Conservation (phyloP, 2,797 vertebrate genomes). For the Rachycentron canadum region DNA sequence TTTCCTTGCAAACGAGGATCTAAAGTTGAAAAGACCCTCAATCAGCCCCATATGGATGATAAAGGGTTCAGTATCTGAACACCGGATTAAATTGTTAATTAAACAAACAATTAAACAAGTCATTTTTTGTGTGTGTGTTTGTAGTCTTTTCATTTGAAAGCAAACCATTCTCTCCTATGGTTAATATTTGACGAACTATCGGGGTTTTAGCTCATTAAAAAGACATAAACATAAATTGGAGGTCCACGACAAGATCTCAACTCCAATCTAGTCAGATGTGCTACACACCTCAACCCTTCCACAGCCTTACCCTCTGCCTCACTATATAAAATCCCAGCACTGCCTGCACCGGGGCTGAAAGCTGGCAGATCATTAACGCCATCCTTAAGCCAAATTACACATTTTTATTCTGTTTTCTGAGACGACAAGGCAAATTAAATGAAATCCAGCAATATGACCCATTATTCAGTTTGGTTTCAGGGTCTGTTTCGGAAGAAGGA, state of each 20-base stretch:
- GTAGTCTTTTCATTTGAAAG: background rate
- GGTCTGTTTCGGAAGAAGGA: background rate
- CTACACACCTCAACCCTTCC: background rate
- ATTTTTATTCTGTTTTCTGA: background rate
- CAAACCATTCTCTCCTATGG: no score
- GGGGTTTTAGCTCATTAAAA: background rate
- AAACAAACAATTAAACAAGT: no score
- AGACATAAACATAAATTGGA: background rate
- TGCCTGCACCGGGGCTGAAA: background rate
- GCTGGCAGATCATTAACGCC: background rate
- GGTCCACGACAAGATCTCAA: background rate
- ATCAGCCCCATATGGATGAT: background rate
- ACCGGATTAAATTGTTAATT: no score
- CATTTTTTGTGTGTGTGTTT: no score
- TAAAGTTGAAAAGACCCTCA: background rate
- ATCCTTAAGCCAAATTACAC: background rate
- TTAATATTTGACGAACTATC: background rate
- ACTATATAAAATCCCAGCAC: background rate
- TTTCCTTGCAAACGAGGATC: background rate
- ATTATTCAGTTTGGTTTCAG: background rate
- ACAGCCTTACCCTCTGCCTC: background rate
- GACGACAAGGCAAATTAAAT: background rate
- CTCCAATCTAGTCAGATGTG: conserved; percentile 6
- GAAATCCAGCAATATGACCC: background rate
- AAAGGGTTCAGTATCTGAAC: background rate